Conservation (phyloP, 2,888 invertebrate species). For the Pomacea canaliculata region DNA sequence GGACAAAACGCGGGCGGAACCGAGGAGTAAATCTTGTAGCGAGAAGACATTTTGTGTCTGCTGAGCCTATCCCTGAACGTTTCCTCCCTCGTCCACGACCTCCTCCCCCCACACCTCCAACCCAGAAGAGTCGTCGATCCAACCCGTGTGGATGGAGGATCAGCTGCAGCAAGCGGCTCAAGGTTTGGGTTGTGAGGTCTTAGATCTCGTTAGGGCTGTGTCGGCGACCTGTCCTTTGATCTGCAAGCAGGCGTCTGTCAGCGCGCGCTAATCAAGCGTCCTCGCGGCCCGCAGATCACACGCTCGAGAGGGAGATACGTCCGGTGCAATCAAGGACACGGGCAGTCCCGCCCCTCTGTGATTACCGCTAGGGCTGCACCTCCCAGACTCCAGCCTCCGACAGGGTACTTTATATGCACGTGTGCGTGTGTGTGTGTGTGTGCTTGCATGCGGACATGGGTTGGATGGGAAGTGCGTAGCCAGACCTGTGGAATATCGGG, state of each 20-base stretch:
- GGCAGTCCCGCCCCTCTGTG: neutral
- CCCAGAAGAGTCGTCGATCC: too few relatives aligned
- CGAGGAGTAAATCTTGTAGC: neutral
- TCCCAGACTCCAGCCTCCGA: neutral
- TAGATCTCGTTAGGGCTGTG: neutral
- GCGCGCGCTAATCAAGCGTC: constrained; percentile 6
- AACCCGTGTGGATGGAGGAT: too few relatives aligned
- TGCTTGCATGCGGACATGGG: neutral
- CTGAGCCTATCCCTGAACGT: too few relatives aligned
- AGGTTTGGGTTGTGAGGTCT: too few relatives aligned
- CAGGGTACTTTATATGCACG: neutral
- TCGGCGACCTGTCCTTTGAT: constrained; percentile 6
- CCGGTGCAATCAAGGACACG: neutral
- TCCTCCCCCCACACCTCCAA: too few relatives aligned
- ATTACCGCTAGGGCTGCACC: constrained; percentile 1
- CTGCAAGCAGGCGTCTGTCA: constrained; percentile 6
- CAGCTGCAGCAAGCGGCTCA: too few relatives aligned
- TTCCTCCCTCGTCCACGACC: too few relatives aligned
- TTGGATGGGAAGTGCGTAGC: too few relatives aligned
- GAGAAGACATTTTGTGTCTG: too few relatives aligned
- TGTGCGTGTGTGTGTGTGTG: neutral
- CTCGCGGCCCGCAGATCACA: neutral
- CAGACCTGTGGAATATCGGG: too few relatives aligned
- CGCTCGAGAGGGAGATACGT: neutral
- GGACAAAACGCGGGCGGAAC: neutral